Evolutionary conservation across 1,140 invertebrate species (phyloP), one percentile per base, ranked within the genome.

Genomic region (Maconellicoccus hirsutus): DNA sequence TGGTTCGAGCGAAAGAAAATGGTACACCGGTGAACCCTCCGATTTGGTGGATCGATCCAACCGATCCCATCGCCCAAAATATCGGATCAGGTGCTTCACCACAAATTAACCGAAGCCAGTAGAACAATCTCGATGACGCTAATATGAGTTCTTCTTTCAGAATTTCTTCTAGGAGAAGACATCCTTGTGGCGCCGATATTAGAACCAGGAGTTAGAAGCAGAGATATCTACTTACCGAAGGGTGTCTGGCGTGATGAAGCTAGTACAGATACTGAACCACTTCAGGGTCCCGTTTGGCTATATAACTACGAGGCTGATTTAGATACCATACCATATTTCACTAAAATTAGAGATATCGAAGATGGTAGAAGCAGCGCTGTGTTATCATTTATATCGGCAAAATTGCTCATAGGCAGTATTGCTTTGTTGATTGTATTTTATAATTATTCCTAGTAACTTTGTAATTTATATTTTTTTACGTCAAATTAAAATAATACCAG

Each of bases 31-130:
- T 92, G 38, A 90, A 94, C 80, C 81, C 89, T n/a, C 92, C 93
- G 0, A 83, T 96, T n/a, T 96, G 93, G 93, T 96, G 92, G 92
- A 81, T 92, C 0, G 87, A 88, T 73, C 91, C 92, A 0, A 80
- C 78, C 0, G 86, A 93, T 75, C 71, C 78, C 21, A 79, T 80
- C 61, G 87, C 90, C 1, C 83, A 86, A 21, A 82, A 78, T 22
- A 84, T 89, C 61, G 85, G 86, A 75, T 85, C 88, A 74, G 84
- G 87, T 90, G 14, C 14, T 7, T 14, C 33, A 38, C 33, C 6
- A 38, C 14, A 38, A 38, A n/a, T n/a, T n/a, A n/a, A n/a, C n/a
- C n/a, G n/a, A n/a, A n/a, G n/a, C n/a, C n/a, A n/a, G n/a, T n/a
- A n/a, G n/a, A n/a, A n/a, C n/a, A n/a, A n/a, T n/a, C n/a, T 14